phyloP scores from a whole-genome alignment of 1,140 invertebrate species.

The Neelides sp. region DNA sequence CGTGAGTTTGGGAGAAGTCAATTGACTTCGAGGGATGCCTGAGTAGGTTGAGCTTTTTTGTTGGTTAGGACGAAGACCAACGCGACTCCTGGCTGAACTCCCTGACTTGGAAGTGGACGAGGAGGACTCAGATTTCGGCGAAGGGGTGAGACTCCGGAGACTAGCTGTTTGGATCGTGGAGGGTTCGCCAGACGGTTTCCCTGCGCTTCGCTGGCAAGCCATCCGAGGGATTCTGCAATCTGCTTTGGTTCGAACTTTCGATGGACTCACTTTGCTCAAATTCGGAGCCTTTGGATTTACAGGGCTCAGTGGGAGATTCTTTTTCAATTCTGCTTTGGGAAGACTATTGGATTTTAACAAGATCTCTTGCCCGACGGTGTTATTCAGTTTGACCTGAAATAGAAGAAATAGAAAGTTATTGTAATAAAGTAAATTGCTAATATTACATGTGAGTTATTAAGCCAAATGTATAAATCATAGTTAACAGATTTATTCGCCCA shows the following conservation, averaged over 20 bases:
- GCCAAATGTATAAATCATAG: too few species aligned
- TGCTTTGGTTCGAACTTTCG: slow-evolving; percentile 16
- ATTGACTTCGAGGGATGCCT: slow-evolving; percentile 22
- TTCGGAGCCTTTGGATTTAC: background rate
- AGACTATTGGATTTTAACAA: background rate
- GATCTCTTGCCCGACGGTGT: slow-evolving; percentile 15
- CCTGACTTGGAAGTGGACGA: slow-evolving; percentile 4
- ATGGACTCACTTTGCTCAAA: background rate
- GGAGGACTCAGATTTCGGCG: slow-evolving; percentile 7
- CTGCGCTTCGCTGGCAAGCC: too few species aligned
- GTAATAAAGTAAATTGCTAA: too few species aligned
- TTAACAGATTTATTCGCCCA: too few species aligned
- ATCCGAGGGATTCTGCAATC: slow-evolving; percentile 20
- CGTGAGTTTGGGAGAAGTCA: slow-evolving; percentile 13
- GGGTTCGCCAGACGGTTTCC: too few species aligned
- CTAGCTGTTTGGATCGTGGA: too few species aligned
- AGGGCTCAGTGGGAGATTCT: background rate
- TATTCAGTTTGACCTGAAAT: slow-evolving; percentile 21
- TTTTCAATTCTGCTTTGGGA: background rate
- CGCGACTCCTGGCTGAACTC: slow-evolving; percentile 5
- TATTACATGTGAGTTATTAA: too few species aligned
- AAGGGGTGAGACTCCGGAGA: slow-evolving; percentile 8
- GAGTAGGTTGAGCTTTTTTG: slow-evolving; percentile 10
- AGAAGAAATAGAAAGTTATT: slow-evolving; percentile 6
- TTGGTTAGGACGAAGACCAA: background rate